A percentile compares a stretch with the other conserved stretches of the same genome.
These are phyloP conservation scores for Aphyosemion australe DNA, from an alignment of 2,113 vertebrate species.

Conservation along the genomic window DNA sequence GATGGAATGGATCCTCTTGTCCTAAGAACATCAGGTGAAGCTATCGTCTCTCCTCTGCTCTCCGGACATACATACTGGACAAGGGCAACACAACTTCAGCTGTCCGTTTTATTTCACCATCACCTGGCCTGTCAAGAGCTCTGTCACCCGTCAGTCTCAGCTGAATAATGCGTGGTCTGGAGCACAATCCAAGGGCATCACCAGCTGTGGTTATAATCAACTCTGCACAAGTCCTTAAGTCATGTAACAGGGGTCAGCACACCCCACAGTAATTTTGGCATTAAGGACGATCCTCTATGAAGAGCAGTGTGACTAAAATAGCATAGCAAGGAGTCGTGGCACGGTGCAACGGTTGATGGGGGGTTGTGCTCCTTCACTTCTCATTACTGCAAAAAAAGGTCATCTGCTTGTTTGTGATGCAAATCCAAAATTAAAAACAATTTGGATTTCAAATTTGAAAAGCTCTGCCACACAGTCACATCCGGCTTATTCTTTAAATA, in stretches of 20 bases:
- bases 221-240: conserved; percentile 52
- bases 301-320: conserved; percentile 39
- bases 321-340: conserved; percentile 12
- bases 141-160: conserved; percentile 63
- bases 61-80: conserved; percentile 33
- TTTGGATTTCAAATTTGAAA: conserved; percentile 5
- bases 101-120: conserved; percentile 41
- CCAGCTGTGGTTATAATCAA: conserved; percentile 45
- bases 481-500: too few species aligned
- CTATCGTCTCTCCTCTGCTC: conserved; percentile 39
- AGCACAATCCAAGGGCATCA: conserved; percentile 35
- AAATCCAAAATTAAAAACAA: neutral
- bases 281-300: conserved; percentile 22
- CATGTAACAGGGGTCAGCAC: conserved; percentile 37
- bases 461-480: neutral
- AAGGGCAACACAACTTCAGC: conserved; percentile 49
- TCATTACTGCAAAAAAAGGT: conserved; percentile 25
- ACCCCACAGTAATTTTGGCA: conserved; percentile 19
- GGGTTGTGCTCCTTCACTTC: neutral
- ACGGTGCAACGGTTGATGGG: neutral
- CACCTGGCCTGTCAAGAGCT: conserved; percentile 42
- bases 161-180: conserved; percentile 47
- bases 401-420: conserved; percentile 15
- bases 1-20: conserved; percentile 39
- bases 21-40: conserved; percentile 49